Percentiles rank a stretch among this genome's conserved stretches.
phyloP scores from a whole-genome alignment of 2,797 vertebrate species.

The Alfaro cultratus region DNA sequence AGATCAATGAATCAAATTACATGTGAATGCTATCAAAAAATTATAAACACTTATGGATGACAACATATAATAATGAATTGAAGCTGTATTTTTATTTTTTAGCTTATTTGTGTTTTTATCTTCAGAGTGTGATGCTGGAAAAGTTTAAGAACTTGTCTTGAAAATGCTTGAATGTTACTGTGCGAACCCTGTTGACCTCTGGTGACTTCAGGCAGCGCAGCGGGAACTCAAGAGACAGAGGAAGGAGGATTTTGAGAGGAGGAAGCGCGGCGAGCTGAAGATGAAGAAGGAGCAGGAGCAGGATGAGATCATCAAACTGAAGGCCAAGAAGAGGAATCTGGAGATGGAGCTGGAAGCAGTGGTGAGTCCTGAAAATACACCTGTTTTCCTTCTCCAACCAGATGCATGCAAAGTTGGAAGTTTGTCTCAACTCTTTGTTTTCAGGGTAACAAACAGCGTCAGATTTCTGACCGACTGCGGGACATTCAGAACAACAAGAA shows the following conservation, averaged over 20 bases:
- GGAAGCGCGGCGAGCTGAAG: conserved; percentile 89
- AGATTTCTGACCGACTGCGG: conserved; percentile 90
- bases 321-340: conserved; percentile 91
- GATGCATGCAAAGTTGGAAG: background rate
- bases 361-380: conserved; percentile 77
- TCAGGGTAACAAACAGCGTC: conserved; percentile 92
- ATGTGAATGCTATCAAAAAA: no score
- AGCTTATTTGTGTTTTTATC: no score
- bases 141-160: no score
- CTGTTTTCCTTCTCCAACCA: background rate
- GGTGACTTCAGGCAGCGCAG: conserved; percentile 85
- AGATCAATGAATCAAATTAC: no score
- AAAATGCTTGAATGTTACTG: no score
- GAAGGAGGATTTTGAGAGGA: conserved; percentile 90
- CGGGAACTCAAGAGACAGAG: conserved; percentile 92
- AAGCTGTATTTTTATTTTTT: no score
- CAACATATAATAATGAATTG: no score
- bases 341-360: conserved; percentile 95
- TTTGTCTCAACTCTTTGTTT: background rate
- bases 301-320: conserved; percentile 89
- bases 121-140: no score
- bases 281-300: conserved; percentile 89
- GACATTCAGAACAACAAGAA: conserved; percentile 88
- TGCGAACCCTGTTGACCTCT: background rate
- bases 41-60: no score